Evolutionary conservation across 2,888 invertebrate genomes (phyloP).

Genomic region (Synanthedon tipuliformis): DNA sequence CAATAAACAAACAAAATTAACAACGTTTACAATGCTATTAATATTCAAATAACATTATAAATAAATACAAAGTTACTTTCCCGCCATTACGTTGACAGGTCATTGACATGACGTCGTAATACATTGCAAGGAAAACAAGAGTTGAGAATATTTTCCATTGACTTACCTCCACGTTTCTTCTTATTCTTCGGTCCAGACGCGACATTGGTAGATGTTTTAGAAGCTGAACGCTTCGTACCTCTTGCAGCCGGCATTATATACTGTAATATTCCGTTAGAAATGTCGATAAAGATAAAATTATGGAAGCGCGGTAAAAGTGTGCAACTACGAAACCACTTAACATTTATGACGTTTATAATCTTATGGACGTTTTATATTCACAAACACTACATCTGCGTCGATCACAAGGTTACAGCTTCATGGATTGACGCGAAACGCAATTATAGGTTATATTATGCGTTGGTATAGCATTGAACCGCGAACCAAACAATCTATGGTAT

Average conservation of each 20-base stretch:
- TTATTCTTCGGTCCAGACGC: constrained; percentile 55
- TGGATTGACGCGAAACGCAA: constrained; percentile 55
- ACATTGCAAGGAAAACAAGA: constrained; percentile 61
- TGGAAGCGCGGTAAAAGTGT: constrained; percentile 46
- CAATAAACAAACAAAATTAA: no score
- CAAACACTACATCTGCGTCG: constrained; percentile 44
- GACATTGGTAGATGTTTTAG: constrained; percentile 46
- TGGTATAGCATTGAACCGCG: constrained; percentile 58
- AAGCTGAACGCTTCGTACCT: constrained; percentile 62
- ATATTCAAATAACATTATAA: no score
- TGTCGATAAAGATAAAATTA: constrained; percentile 48
- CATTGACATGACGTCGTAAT: constrained; percentile 43
- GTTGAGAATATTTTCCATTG: constrained; percentile 22
- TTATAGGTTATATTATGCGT: constrained; percentile 66
- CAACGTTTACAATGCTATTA: no score
- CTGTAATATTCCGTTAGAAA: constrained; percentile 59
- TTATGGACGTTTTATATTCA: constrained; percentile 43
- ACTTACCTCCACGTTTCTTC: constrained; percentile 65
- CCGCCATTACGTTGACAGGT: constrained; percentile 68
- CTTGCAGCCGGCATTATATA: constrained; percentile 64
- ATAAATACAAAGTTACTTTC: constrained; percentile 25
- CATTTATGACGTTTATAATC: constrained; percentile 57
- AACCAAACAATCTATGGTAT: constrained; percentile 55
- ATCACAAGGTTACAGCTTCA: constrained; percentile 54
- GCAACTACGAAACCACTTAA: constrained; percentile 14